Evolutionary conservation across 2,888 invertebrate species (phyloP).

Genomic region (Drosophila greeni): DNA sequence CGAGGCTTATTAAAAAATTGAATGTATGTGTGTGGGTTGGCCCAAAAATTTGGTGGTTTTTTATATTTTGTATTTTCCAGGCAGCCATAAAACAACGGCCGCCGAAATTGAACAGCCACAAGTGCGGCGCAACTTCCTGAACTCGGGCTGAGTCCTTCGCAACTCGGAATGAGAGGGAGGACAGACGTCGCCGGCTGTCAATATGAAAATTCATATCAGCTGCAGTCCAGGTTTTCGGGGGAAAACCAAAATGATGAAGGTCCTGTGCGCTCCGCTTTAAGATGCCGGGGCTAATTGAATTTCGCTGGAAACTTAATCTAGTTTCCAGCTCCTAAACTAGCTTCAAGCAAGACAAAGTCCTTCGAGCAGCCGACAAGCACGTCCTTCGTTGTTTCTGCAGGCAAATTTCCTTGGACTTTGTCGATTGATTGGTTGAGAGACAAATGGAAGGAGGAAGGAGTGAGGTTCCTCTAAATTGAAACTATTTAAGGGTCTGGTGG

Average conservation of each 20-base stretch:
- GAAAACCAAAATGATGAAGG: conserved; percentile 21
- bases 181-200: conserved; percentile 67
- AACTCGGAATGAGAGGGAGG: conserved; percentile 12
- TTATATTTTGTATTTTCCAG: background rate
- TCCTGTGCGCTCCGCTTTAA: conserved; percentile 42
- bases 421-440: conserved; percentile 11
- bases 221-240: conserved; percentile 35
- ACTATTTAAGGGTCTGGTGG: conserved; percentile 1
- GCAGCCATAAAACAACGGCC: conserved; percentile 67
- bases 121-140: conserved; percentile 23
- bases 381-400: conserved; percentile 23
- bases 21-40: conserved; percentile 53
- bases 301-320: conserved; percentile 54
- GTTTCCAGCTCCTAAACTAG: conserved; percentile 53
- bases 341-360: conserved; percentile 49
- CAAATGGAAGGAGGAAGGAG: too few species aligned
- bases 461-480: conserved; percentile 6
- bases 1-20: conserved; percentile 69
- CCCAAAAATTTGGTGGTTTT: conserved; percentile 37
- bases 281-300: conserved; percentile 64
- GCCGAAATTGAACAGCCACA: conserved; percentile 68
- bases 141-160: background rate
- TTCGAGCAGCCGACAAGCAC: conserved; percentile 49
- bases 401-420: conserved; percentile 32
- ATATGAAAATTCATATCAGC: conserved; percentile 73